phyloP scores from a whole-genome alignment of 1,140 invertebrate genomes.

The Gyrodactylus salaris region DNA sequence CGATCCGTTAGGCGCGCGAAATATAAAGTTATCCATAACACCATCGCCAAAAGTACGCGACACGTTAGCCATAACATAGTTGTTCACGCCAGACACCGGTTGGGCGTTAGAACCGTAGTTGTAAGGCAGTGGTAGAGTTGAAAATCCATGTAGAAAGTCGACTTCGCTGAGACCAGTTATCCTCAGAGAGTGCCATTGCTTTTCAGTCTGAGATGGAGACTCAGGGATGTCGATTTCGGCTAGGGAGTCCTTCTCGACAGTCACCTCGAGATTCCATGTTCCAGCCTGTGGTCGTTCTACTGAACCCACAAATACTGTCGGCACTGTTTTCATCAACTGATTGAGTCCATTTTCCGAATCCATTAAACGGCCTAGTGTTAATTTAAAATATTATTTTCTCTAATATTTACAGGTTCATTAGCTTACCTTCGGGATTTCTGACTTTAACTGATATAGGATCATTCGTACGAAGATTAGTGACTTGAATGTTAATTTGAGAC shows the following conservation, averaged over 20 bases:
- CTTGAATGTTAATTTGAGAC: constrained; percentile 1
- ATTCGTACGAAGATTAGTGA: constrained; percentile 1
- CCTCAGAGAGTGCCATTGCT: constrained; percentile 26
- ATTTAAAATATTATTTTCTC: no score
- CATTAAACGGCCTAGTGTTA: constrained; percentile 3
- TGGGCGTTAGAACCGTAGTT: constrained; percentile 26
- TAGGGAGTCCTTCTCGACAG: constrained; percentile 20
- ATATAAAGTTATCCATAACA: background rate
- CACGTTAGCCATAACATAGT: constrained; percentile 7
- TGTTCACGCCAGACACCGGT: constrained; percentile 18
- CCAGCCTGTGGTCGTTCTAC: constrained; percentile 25
- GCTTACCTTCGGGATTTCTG: constrained; percentile 14
- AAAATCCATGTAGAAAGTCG: constrained; percentile 33
- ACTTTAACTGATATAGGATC: constrained; percentile 11
- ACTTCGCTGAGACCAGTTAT: constrained; percentile 27
- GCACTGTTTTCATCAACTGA: constrained; percentile 11
- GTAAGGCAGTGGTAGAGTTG: constrained; percentile 22
- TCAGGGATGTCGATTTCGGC: background rate
- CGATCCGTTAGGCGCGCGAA: background rate
- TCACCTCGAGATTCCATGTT: constrained; percentile 27
- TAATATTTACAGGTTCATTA: no score
- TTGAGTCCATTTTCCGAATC: constrained; percentile 18
- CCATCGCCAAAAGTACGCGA: background rate
- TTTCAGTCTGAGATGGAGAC: background rate
- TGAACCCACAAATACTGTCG: background rate